Evolutionary conservation across 2,797 vertebrate genomes (phyloP).

Genomic region (Mareca strepera): DNA sequence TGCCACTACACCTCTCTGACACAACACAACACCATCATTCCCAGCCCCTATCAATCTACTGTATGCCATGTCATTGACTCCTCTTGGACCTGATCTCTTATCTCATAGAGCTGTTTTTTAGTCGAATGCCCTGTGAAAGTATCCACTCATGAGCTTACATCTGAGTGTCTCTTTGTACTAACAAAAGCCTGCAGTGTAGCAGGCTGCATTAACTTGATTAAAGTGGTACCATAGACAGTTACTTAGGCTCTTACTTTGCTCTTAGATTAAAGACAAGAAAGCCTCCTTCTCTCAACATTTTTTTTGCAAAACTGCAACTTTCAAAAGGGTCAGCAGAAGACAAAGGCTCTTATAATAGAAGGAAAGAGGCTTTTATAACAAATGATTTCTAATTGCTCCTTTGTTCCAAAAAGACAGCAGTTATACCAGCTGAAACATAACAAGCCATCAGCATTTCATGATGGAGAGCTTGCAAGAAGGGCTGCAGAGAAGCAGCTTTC

Average conservation of each 20-base stretch:
- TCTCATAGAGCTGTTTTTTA: slow-evolving; percentile 72
- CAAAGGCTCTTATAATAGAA: slow-evolving; percentile 88
- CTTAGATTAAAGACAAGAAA: slow-evolving; percentile 94
- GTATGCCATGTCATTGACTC: slow-evolving; percentile 69
- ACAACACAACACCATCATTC: slow-evolving; percentile 61
- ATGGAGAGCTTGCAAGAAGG: slow-evolving; percentile 85
- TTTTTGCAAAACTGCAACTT: slow-evolving; percentile 85
- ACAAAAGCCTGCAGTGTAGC: slow-evolving; percentile 83
- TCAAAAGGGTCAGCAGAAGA: slow-evolving; percentile 94
- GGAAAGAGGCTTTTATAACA: slow-evolving; percentile 94
- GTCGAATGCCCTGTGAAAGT: slow-evolving; percentile 84
- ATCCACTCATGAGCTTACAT: slow-evolving; percentile 81
- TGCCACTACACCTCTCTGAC: slow-evolving; percentile 71
- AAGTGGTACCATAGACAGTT: slow-evolving; percentile 86
- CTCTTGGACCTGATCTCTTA: slow-evolving; percentile 75
- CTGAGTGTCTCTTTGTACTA: slow-evolving; percentile 92
- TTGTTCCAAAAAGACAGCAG: slow-evolving; percentile 89
- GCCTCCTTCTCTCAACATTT: slow-evolving; percentile 80
- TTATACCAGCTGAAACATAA: slow-evolving; percentile 82
- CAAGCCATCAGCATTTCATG: slow-evolving; percentile 81
- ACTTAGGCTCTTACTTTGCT: slow-evolving; percentile 85
- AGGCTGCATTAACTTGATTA: slow-evolving; percentile 98
- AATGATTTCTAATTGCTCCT: slow-evolving; percentile 98
- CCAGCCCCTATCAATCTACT: slow-evolving; percentile 61
- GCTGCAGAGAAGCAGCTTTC: slow-evolving; percentile 69